These are phyloP conservation scores for Gandaritis pyraliata DNA, from an alignment of 2,888 invertebrate genomes.

Conservation along the genomic window DNA sequence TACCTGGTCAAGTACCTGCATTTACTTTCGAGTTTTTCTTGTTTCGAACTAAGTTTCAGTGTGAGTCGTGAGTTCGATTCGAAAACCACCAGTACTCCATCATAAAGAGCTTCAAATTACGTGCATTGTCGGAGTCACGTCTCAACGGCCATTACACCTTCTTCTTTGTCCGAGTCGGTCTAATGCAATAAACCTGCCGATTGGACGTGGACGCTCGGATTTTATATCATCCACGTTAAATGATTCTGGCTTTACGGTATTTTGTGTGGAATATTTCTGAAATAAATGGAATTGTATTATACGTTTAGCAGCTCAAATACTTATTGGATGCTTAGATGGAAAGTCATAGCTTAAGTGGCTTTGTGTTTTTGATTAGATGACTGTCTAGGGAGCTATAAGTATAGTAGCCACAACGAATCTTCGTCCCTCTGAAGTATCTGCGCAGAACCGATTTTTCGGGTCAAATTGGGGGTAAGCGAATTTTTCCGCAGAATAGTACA, in stretches of 20 bases:
- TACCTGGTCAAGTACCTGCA: no score
- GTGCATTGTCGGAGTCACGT: constrained; percentile 41
- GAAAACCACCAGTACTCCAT: constrained; percentile 15
- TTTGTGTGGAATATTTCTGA: constrained; percentile 9
- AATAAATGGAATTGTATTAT: background rate
- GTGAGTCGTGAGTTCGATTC: constrained; percentile 14
- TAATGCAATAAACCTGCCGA: constrained; percentile 36
- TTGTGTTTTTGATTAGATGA: no score
- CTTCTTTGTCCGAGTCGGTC: constrained; percentile 39
- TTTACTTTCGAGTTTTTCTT: no score
- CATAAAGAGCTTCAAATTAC: constrained; percentile 34
- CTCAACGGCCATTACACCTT: constrained; percentile 37
- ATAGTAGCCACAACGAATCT: no score
- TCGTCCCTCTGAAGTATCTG: no score
- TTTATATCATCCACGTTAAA: constrained; percentile 29
- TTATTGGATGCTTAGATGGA: background rate
- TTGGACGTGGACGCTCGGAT: constrained; percentile 27
- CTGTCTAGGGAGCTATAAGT: no score
- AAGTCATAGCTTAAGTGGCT: background rate
- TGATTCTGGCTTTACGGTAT: constrained; percentile 22
- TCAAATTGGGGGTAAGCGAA: no score
- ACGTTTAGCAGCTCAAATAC: background rate
- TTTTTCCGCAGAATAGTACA: no score
- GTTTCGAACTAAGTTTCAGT: no score
- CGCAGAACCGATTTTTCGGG: no score